Evolutionary conservation across 2,797 vertebrate species (phyloP).

Genomic region (Acrossocheilus wenchowensis): DNA sequence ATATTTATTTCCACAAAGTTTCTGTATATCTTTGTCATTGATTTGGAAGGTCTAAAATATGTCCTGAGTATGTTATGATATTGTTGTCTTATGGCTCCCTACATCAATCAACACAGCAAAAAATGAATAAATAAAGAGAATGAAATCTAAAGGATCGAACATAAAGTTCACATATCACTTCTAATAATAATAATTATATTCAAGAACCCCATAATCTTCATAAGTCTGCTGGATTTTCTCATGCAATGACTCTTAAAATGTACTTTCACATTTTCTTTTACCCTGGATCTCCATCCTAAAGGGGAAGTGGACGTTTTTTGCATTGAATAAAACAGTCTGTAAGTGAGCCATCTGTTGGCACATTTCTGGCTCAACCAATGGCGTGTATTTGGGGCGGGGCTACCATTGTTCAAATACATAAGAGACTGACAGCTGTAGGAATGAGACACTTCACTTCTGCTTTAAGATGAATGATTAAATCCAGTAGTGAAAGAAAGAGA

Average conservation of each 20-base stretch:
- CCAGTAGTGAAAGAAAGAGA: background rate
- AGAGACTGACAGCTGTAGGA: background rate
- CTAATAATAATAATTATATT: slow-evolving; percentile 6
- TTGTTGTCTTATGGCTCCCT: background rate
- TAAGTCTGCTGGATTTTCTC: slow-evolving; percentile 4
- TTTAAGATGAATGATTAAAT: background rate
- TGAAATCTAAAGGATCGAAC: background rate
- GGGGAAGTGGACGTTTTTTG: background rate
- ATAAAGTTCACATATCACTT: background rate
- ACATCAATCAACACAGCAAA: background rate
- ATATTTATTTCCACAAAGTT: slow-evolving; percentile 6
- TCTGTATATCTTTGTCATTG: background rate
- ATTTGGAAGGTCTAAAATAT: background rate
- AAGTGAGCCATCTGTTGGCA: background rate
- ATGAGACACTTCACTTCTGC: background rate
- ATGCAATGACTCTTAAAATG: slow-evolving; percentile 31
- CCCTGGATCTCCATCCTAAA: slow-evolving; percentile 1
- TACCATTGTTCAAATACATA: background rate
- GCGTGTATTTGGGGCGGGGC: background rate
- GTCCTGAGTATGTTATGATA: background rate
- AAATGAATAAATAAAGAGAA: background rate
- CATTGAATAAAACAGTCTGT: background rate
- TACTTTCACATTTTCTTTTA: slow-evolving; percentile 2
- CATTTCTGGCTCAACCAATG: background rate
- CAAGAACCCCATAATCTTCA: background rate